Percentiles rank a stretch among this genome's conserved stretches.
Evolutionary conservation across 2,113 vertebrate species (phyloP).

Genomic region (Ophiodon elongatus): DNA sequence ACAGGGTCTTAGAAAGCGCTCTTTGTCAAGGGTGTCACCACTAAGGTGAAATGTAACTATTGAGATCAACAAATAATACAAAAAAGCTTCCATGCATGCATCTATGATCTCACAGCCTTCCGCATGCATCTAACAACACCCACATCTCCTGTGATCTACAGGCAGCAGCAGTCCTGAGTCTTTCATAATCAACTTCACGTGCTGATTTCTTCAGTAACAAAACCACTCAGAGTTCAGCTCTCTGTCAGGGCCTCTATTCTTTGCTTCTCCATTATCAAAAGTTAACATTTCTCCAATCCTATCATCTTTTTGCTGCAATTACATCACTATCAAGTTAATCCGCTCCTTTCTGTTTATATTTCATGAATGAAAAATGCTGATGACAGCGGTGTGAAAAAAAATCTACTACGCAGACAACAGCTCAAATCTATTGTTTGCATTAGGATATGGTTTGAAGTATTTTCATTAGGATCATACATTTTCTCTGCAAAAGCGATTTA

Average conservation of each 20-base stretch:
- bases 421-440: constrained; percentile 51
- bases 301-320: constrained; percentile 25
- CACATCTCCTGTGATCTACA: constrained; percentile 3
- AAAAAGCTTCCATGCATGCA: neutral
- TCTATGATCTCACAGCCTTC: neutral
- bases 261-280: neutral
- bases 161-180: neutral
- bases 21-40: neutral
- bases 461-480: constrained; percentile 69
- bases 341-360: constrained; percentile 1
- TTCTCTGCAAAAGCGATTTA: constrained; percentile 58
- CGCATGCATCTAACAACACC: neutral
- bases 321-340: constrained; percentile 18
- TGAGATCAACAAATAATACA: neutral
- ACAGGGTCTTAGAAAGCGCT: constrained; percentile 2
- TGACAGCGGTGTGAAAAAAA: constrained; percentile 42
- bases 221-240: neutral
- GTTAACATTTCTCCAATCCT: neutral
- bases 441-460: constrained; percentile 59
- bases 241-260: neutral
- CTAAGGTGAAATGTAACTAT: neutral
- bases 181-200: neutral
- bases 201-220: neutral
- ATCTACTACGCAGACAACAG: constrained; percentile 26
- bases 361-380: constrained; percentile 43